Base-by-base conservation (phyloP, 2,888 invertebrate species). In the Temnothorax rugatulus region DNA sequence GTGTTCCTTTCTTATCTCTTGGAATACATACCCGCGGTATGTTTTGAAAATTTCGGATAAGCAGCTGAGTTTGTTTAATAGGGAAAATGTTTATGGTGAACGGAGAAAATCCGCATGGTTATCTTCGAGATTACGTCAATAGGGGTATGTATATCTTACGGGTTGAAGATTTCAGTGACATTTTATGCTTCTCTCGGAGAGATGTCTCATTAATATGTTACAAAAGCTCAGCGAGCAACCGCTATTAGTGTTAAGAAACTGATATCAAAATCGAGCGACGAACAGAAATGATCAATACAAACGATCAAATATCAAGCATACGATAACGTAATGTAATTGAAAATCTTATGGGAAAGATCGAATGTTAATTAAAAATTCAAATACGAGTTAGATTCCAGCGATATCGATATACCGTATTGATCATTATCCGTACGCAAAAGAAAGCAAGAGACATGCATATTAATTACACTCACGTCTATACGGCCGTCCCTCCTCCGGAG, bases 401-500 rank as follows among this genome's bases (percentile, higher is more conserved):
- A 59, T 4, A 34, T 9, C 8, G 15, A 71, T 7, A 71, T 7
- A 13, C 13, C 52, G 25, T 21, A 47, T 71, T 44, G 71, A 77
- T 57, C 54, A 34, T 63, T 64, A 50, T 15, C 29, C 29, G 29
- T 8, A 57, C 21, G 4, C 34, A 21, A 47, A 25, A 18, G 15
- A 5, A 81, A 61, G 21, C n/a, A 21, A 81, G 18, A 47, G 25
- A 13, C 79, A 9, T 81, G 79, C 79, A 59, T 2, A 4, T 25
- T 25, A 5, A 29, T 21, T 57, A 7, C 21, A 71, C 95, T 95
- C 91, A 95, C 95, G 95, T 95, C 95, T 93, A 86, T 94, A 95
- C 38, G 95, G 95, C 83, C 95, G 93, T 91, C 95, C 95, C 88
- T 95, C 95, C 89, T 95, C 95, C 3, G 95, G 95, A 52, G 95